Conservation (phyloP, 2,113 vertebrate genomes). For the Stictonetta naevosa region DNA sequence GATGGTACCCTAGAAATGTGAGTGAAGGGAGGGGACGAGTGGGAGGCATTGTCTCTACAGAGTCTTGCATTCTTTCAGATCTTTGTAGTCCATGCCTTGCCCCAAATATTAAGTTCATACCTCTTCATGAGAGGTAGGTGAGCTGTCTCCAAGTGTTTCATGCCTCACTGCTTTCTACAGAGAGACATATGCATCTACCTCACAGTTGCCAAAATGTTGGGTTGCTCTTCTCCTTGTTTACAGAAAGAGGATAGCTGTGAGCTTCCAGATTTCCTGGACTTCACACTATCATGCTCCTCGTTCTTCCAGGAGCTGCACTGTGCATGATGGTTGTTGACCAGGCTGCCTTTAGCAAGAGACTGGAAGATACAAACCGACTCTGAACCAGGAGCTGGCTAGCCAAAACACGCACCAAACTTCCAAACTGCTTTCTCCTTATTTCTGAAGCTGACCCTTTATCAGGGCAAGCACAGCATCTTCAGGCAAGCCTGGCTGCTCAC, state of each 20-base stretch:
- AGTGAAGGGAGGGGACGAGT: background rate
- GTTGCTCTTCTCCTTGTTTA: background rate
- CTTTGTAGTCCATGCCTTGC: background rate
- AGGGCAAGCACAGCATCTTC: background rate
- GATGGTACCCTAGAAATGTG: background rate
- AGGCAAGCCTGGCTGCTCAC: background rate
- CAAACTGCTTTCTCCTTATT: background rate
- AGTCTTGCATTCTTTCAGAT: background rate
- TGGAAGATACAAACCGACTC: background rate
- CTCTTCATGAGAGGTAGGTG: background rate
- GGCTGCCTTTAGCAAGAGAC: background rate
- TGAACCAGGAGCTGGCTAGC: background rate
- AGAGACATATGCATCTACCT: background rate
- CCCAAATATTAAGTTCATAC: background rate
- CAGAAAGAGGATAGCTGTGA: background rate
- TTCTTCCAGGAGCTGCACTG: background rate
- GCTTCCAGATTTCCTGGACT: background rate
- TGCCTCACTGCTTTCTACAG: background rate
- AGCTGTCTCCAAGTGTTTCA: background rate
- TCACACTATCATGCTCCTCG: background rate
- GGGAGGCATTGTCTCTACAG: background rate
- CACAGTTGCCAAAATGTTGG: background rate
- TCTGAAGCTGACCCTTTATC: background rate
- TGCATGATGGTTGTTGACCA: rapidly evolving
- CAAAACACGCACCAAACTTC: background rate